A percentile compares a stretch with the other conserved stretches of the same genome.
These are phyloP conservation scores for Drosophila obscura DNA, from an alignment of 1,140 invertebrate species.

Conservation along the genomic window DNA sequence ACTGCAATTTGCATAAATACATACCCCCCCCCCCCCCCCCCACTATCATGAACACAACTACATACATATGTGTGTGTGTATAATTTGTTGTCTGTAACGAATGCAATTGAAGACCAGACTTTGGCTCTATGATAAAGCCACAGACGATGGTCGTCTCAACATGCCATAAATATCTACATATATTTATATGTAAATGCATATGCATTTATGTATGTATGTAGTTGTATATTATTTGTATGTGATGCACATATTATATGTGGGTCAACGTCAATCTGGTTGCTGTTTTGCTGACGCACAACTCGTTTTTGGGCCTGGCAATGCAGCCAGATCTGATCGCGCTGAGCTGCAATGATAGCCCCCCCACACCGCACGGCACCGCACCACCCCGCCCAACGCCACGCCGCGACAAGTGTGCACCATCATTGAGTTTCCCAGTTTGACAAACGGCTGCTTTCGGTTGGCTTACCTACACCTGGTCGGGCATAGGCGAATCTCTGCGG, in stretches of 20 bases:
- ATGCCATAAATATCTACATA: no score
- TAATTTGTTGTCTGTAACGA: no score
- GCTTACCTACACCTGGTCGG: slow-evolving; percentile 4
- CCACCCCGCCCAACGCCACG: neutral
- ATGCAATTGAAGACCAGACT: no score
- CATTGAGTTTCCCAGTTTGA: slow-evolving; percentile 19
- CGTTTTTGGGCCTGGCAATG: slow-evolving; percentile 27
- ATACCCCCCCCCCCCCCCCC: no score
- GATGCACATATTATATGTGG: slow-evolving; percentile 18
- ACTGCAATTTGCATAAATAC: no score
- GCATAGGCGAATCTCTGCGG: neutral
- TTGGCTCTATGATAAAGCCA: no score
- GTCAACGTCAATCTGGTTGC: slow-evolving; percentile 31
- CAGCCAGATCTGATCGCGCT: neutral
- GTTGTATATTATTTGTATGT: neutral
- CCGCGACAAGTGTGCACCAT: neutral
- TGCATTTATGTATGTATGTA: no score
- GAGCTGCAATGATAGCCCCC: neutral
- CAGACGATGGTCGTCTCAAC: no score
- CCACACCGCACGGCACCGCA: neutral
- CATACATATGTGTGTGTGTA: no score
- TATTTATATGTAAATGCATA: neutral
- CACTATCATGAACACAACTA: no score
- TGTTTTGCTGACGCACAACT: slow-evolving; percentile 24
- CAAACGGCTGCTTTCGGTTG: neutral